Evolutionary conservation across 2,888 invertebrate genomes (phyloP).

Genomic region (Neoascia interrupta): DNA sequence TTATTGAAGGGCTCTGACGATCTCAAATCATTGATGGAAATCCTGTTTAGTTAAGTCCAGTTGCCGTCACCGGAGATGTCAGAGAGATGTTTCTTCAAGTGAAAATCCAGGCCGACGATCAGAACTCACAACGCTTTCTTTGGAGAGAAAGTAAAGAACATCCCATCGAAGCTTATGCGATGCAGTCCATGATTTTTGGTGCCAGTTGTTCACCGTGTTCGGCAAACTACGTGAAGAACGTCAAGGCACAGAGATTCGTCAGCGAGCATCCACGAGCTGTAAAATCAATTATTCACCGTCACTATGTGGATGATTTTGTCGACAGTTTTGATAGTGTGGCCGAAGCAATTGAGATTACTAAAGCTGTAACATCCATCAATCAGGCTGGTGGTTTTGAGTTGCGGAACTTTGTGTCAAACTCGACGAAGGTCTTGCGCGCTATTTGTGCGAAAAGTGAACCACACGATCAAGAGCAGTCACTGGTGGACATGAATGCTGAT

Average conservation of each 20-base stretch:
- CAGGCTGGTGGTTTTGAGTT: background rate
- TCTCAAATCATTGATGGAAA: slow-evolving; percentile 35
- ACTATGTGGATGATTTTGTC: slow-evolving; percentile 1
- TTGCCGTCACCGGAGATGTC: slow-evolving; percentile 60
- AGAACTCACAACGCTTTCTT: slow-evolving; percentile 32
- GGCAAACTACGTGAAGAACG: background rate
- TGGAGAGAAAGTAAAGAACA: no score
- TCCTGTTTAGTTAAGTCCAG: slow-evolving; percentile 49
- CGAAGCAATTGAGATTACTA: background rate
- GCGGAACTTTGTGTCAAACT: background rate
- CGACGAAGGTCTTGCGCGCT: background rate
- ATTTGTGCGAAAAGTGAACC: background rate
- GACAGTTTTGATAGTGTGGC: background rate
- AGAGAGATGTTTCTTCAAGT: slow-evolving; percentile 66
- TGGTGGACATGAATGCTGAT: background rate
- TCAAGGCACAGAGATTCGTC: background rate
- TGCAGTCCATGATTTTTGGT: slow-evolving; percentile 4
- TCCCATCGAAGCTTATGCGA: background rate
- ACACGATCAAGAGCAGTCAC: background rate
- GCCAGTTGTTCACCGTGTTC: background rate
- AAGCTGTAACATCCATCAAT: slow-evolving; percentile 1
- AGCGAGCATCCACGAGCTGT: background rate
- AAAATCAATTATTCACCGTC: background rate
- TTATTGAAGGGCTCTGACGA: slow-evolving; percentile 62
- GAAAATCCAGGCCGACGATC: slow-evolving; percentile 9